phyloP scores from a whole-genome alignment of 1,140 invertebrate species.

The Oncopeltus fasciatus region DNA sequence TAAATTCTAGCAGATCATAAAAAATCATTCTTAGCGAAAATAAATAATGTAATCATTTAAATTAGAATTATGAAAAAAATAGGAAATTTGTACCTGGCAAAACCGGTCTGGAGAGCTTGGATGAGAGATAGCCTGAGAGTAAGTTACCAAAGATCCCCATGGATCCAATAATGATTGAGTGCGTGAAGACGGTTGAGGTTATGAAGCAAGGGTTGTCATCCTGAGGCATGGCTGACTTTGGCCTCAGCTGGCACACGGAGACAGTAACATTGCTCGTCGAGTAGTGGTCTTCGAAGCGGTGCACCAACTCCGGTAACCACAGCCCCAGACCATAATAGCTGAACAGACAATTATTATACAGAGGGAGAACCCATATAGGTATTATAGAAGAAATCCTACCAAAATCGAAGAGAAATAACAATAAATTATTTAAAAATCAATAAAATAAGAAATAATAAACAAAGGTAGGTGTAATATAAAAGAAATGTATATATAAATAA shows the following conservation, averaged over 20 bases:
- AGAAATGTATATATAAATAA: too few relatives aligned
- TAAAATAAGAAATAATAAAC: too few relatives aligned
- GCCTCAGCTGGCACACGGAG: slow-evolving; percentile 33
- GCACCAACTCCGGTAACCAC: slow-evolving; percentile 53
- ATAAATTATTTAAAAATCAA: too few relatives aligned
- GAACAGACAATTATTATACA: too few relatives aligned
- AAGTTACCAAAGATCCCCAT: neutral
- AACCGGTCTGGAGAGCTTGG: neutral
- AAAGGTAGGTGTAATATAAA: too few relatives aligned
- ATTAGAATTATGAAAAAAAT: too few relatives aligned
- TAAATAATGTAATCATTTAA: too few relatives aligned
- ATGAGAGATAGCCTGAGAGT: neutral
- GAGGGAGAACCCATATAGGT: too few relatives aligned
- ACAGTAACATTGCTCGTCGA: slow-evolving; percentile 32
- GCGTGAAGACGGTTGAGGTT: neutral
- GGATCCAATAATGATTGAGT: neutral
- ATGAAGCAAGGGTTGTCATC: neutral
- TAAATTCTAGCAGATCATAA: too few relatives aligned
- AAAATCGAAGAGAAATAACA: too few relatives aligned
- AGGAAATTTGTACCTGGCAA: neutral
- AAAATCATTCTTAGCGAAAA: too few relatives aligned
- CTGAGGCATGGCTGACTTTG: neutral
- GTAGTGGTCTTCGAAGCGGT: slow-evolving; percentile 36
- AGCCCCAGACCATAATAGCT: slow-evolving; percentile 53
- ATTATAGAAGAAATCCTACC: too few relatives aligned